Conservation (phyloP, 2,888 invertebrate species). For the Drosophila anomalipes region DNA sequence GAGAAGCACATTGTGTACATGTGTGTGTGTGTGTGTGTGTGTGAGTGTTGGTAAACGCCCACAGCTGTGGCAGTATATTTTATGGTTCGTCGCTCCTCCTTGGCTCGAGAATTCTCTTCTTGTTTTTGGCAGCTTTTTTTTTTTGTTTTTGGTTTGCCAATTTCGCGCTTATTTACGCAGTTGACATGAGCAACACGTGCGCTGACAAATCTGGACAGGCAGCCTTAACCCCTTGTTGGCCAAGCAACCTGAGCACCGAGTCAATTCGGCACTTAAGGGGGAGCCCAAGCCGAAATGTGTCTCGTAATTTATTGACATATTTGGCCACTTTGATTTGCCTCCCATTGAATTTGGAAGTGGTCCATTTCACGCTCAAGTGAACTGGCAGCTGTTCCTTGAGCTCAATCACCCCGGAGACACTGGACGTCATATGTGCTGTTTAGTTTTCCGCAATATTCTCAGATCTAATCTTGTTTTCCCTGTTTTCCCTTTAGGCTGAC, state of each 20-base stretch:
- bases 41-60: slow-evolving; percentile 31
- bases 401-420: slow-evolving; percentile 49
- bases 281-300: slow-evolving; percentile 21
- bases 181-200: slow-evolving; percentile 76
- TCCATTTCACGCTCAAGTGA: slow-evolving; percentile 58
- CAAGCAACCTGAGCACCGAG: background rate
- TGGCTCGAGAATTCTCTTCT: slow-evolving; percentile 17
- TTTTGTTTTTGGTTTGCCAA: slow-evolving; percentile 47
- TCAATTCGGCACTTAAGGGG: slow-evolving; percentile 69
- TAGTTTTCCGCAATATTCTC: slow-evolving; percentile 16
- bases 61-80: slow-evolving; percentile 54
- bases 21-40: background rate
- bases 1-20: background rate
- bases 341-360: slow-evolving; percentile 24
- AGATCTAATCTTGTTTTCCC: slow-evolving; percentile 4
- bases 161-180: slow-evolving; percentile 76
- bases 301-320: slow-evolving; percentile 73
- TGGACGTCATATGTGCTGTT: slow-evolving; percentile 35
- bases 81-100: slow-evolving; percentile 48
- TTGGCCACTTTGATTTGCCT: slow-evolving; percentile 60
- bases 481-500: slow-evolving; percentile 45
- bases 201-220: slow-evolving; percentile 59
- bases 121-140: slow-evolving; percentile 3
- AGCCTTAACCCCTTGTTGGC: slow-evolving; percentile 56
- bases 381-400: slow-evolving; percentile 47